Evolutionary conservation across 2,888 invertebrate species (phyloP), one percentile per base, ranked within the genome.

Genomic region (Schrankia costaestrigalis): DNA sequence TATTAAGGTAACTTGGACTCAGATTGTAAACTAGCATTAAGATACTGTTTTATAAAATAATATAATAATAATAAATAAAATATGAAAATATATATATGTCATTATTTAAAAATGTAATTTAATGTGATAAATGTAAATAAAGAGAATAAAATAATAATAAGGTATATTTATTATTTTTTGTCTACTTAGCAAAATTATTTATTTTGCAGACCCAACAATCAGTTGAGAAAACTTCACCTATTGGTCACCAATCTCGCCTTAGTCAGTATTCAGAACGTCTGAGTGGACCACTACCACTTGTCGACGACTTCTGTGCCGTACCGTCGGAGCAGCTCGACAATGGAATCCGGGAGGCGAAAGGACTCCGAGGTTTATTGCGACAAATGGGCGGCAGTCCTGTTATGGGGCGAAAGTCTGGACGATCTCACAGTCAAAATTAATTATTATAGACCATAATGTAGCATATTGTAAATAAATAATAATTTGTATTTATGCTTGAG

Each of bases 271-370:
- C 86, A 0, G 88, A 88, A 36, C 71, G 83, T 0, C 71, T 87
- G 6, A 80, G 73, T 43, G 88, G 94, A 0, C 94, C 95, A 0
- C 77, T 92, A 4, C 96, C 96, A 36, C 89, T 97, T 19, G 93
- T 97, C 56, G 97, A 97, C 73, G 97, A 97, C 78, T 97, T 97
- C 83, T 96, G 94, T 67, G 94, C 95, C 11, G 94, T 96, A 46
- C 95, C 97, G 6, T 93, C 95, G 64, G 96, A 93, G 68, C 91
- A 90, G 11, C 65, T 89, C 3, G 93, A 93, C 39, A 90, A 79
- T 52, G 84, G 87, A 0, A 80, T 89, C 19, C 74, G 89, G 3
- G 94, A 94, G 75, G 93, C 94, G 0, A 92, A 93, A 59, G 94
- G 95, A 0, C 83, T 96, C 10, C 92, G 95, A 49, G 93, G 91